Base-by-base conservation (phyloP, 1,140 invertebrate genomes). In the Dreissena polymorpha region DNA sequence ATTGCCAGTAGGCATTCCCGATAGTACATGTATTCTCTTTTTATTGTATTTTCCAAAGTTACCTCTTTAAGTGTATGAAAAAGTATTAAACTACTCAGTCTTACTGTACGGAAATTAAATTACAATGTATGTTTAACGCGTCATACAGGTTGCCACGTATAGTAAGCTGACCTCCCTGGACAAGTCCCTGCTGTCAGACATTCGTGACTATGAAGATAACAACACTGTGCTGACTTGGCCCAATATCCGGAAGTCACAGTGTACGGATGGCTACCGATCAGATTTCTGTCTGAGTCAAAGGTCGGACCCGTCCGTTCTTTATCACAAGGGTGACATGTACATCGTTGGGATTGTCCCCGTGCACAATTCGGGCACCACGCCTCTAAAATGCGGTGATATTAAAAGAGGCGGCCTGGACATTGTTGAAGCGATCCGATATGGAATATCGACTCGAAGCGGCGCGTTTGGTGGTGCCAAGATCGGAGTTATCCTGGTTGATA, bases 321-420 rank as follows among this genome's bases (percentile, higher is more conserved):
- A 63, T 49, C 53, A 69, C 13, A 50, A 51, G 13, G 81, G 81
- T 18, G 81, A 83, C 64, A 63, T 83, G 64, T 83, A 83, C 55
- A 25, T 83, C n/a, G 65, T 83, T 10, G 81, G 81, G 0, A 71
- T 83, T 12, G 81, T 53, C 10, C 81, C 81, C 0, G 81, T 83
- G 13, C 81, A 83, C 23, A 72, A 53, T 23, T n/a, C 53, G 50
- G 81, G 81, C 3, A 0, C 23, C 21, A 76, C 74, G 7, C 81
- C 81, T 16, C 21, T 83, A 25, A 25, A 76, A 23, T 83, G 81
- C 60, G 81, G 81, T 12, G 13, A 63, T 23, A 69, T 83, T 12
- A 83, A 83, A 57, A 13, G 18, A 13, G 81, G 81, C 6, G 81
- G 81, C 0, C 3, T 83, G 3, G 81, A 83, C 49, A 49, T 83